Percentiles rank a stretch among this genome's conserved stretches.
These are phyloP conservation scores for Drosophila arizonae DNA, from an alignment of 1,140 invertebrate genomes.

Conservation along the genomic window DNA sequence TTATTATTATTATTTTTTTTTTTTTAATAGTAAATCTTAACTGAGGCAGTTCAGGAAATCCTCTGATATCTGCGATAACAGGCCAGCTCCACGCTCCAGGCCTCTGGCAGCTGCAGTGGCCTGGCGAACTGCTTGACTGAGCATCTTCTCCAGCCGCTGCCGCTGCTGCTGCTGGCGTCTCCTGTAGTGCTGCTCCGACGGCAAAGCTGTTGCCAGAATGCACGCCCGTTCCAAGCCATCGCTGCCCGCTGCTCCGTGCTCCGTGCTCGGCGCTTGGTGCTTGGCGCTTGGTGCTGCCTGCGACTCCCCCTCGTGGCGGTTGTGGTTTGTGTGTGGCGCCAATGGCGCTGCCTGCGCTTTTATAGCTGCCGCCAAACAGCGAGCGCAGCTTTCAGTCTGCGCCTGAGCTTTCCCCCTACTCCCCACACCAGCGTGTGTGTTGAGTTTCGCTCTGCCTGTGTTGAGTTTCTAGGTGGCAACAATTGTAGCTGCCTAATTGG, in stretches of 20 bases:
- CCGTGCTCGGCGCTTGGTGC: neutral
- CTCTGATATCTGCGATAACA: constrained; percentile 52
- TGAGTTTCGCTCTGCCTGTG: constrained; percentile 58
- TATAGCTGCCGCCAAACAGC: constrained; percentile 63
- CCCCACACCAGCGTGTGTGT: constrained; percentile 48
- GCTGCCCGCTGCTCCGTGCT: constrained; percentile 1
- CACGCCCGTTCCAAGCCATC: constrained; percentile 62
- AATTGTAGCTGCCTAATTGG: constrained; percentile 80
- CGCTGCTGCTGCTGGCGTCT: neutral
- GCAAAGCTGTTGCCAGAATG: constrained; percentile 69
- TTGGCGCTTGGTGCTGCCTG: neutral
- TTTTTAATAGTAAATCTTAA: neutral
- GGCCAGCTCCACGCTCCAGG: constrained; percentile 58
- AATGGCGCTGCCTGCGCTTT: constrained; percentile 54
- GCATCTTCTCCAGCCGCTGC: constrained; percentile 7
- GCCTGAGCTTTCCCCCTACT: neutral
- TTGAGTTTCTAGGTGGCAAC: constrained; percentile 65
- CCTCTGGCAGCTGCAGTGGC: constrained; percentile 43
- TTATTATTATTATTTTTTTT: neutral
- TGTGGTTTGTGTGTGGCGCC: constrained; percentile 77
- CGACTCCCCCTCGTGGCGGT: constrained; percentile 33
- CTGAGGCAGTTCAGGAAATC: constrained; percentile 40
- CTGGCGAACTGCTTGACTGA: constrained; percentile 1
- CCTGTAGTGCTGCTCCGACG: constrained; percentile 48
- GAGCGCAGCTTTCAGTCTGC: constrained; percentile 37